Evolutionary conservation across 2,113 vertebrate species (phyloP).

Genomic region (Sceloporus tristichus): DNA sequence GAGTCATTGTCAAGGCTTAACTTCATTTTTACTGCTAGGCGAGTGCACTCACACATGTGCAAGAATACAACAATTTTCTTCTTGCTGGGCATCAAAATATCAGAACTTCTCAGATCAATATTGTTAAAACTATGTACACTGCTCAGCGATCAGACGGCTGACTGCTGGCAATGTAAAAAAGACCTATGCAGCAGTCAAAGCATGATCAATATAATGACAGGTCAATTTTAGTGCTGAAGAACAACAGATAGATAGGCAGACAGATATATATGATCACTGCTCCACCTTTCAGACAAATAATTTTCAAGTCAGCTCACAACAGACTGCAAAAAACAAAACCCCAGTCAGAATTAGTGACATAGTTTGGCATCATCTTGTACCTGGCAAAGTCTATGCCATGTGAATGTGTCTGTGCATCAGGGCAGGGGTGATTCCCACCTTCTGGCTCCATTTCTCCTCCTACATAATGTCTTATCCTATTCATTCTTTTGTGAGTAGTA

Average conservation of each 20-base stretch:
- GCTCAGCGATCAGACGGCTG: constrained; percentile 7
- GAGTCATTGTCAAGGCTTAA: background rate
- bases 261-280: background rate
- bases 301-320: background rate
- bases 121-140: constrained; percentile 29
- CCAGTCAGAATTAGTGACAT: background rate
- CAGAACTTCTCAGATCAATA: constrained; percentile 45
- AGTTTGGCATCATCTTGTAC: background rate
- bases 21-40: background rate
- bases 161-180: constrained; percentile 31
- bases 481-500: background rate
- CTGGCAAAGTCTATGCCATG: background rate
- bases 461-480: background rate
- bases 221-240: background rate
- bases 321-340: background rate
- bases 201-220: background rate
- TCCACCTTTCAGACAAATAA: background rate
- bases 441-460: background rate
- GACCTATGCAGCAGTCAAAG: background rate
- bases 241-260: background rate
- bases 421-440: background rate
- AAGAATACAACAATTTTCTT: constrained; percentile 31
- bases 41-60: constrained; percentile 3
- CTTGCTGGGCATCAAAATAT: constrained; percentile 21
- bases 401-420: too few relatives aligned